Evolutionary conservation across 2,888 invertebrate species (phyloP), one percentile per base, ranked within the genome.

Genomic region (Heteromurus nitidus): DNA sequence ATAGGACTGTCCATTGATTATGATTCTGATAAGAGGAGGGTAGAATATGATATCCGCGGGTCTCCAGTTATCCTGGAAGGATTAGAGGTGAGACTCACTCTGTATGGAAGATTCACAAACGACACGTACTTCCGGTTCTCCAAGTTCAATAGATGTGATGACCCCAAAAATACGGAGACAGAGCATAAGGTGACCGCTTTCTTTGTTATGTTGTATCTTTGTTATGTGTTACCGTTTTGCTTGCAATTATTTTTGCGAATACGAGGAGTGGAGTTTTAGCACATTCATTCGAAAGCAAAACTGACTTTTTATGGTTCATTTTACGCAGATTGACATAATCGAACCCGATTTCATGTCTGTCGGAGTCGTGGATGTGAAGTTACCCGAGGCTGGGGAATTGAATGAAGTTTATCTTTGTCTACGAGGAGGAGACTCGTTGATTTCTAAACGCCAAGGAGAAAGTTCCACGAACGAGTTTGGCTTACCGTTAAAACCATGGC

Each of bases 401-500:
- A 62, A 64, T 13, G 55, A 74, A 36, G 82, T 85, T 5, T 85
- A 81, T 53, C 20, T 82, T 11, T 85, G 85, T 44, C 31, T 85
- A 3, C 55, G 68, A 7, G 31, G 55, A 1, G 28, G 18, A 1
- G 11, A 30, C 24, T 42, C 64, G 3, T 1, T 20, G 0, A 20
- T 50, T 36, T 73, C 62, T 24, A 24, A 28, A 28, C 77, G 82
- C 18, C 84, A 84, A 50, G 84, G 84, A 16, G 84, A 84, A 75
- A 68, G 16, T 22, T 20, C 36, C 0, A 80, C 44, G 7, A 16
- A 47, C n/a, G 47, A 42, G 3, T 65, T 30, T 16, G 76, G 62
- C 0, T 36, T 53, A 20, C 69, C 70, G 1, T 50, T 77, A 20
- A 85, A 87, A n/a, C 69, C 86, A 9, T 88, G 87, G 87, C 91